Evolutionary conservation across 2,797 vertebrate species (phyloP).

Genomic region (Enteromius mattozi): DNA sequence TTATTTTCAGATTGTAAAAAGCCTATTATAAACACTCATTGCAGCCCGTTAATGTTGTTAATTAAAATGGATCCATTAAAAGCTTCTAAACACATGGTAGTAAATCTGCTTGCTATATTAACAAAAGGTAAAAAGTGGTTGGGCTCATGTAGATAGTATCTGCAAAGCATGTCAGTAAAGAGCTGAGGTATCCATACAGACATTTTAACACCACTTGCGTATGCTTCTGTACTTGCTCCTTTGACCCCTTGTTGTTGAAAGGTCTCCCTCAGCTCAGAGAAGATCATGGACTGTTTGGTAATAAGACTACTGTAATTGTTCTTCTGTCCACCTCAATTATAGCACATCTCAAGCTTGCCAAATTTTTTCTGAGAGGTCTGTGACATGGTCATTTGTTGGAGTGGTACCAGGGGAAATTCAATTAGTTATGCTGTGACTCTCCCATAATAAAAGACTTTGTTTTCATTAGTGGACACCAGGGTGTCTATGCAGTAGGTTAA

Average conservation of each 20-base stretch:
- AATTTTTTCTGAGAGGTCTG: conserved; percentile 57
- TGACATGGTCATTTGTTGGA: conserved; percentile 66
- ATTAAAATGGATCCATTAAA: conserved; percentile 1
- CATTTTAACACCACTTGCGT: background rate
- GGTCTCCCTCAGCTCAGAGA: conserved; percentile 71
- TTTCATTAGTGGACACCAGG: conserved; percentile 74
- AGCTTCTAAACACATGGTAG: background rate
- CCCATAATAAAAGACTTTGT: conserved; percentile 75
- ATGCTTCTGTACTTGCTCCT: background rate
- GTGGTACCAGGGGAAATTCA: conserved; percentile 71
- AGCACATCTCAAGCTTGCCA: conserved; percentile 62
- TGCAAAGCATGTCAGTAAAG: background rate
- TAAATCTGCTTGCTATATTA: conserved; percentile 1
- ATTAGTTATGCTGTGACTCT: conserved; percentile 76
- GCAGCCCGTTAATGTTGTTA: conserved; percentile 7
- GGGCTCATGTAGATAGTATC: background rate
- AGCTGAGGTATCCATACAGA: background rate
- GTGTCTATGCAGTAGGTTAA: conserved; percentile 51
- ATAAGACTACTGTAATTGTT: conserved; percentile 79
- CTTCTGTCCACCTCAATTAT: conserved; percentile 78
- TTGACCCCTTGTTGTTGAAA: conserved; percentile 59
- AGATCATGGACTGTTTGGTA: conserved; percentile 72
- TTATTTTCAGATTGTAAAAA: conserved; percentile 49
- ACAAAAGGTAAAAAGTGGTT: background rate
- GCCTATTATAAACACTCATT: conserved; percentile 37